A percentile compares a stretch with the other conserved stretches of the same genome.
Conservation (phyloP, 2,888 invertebrate genomes). For the Elmis aenea region DNA sequence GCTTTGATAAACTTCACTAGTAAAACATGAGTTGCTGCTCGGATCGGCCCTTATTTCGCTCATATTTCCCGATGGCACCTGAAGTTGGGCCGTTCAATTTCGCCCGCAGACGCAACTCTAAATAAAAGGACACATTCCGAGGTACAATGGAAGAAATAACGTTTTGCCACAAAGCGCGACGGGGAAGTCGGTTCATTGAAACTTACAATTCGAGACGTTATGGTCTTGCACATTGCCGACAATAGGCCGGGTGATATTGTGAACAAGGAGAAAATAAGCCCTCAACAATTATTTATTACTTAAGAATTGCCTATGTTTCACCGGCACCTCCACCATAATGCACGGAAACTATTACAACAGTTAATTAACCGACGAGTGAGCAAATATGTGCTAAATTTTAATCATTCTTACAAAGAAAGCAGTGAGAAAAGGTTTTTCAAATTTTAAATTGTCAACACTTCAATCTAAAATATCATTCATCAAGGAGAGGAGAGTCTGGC, state of each 20-base stretch:
- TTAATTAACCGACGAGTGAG: too few relatives aligned
- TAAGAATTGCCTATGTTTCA: too few relatives aligned
- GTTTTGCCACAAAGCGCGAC: slow-evolving; percentile 17
- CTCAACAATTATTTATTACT: too few relatives aligned
- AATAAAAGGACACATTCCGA: slow-evolving; percentile 19
- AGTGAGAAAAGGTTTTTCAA: too few relatives aligned
- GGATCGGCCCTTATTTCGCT: slow-evolving; percentile 20
- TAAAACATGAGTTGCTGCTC: slow-evolving; percentile 23
- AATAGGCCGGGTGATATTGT: slow-evolving; percentile 13
- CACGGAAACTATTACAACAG: too few relatives aligned
- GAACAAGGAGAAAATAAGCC: slow-evolving; percentile 14
- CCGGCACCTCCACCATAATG: too few relatives aligned
- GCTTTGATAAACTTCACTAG: slow-evolving; percentile 24
- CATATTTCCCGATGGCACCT: slow-evolving; percentile 23
- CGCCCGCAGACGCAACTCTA: slow-evolving; percentile 20
- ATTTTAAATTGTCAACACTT: too few relatives aligned
- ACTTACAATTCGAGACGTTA: slow-evolving; percentile 16
- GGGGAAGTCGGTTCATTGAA: slow-evolving; percentile 3
- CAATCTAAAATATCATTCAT: too few relatives aligned
- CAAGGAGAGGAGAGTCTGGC: too few relatives aligned
- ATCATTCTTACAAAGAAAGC: too few relatives aligned
- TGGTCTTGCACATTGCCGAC: slow-evolving; percentile 14
- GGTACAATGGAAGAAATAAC: slow-evolving; percentile 19
- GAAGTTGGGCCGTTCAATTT: slow-evolving; percentile 23
- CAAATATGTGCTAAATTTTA: too few relatives aligned